Conservation (phyloP, 2,888 invertebrate species). For the Emmelina monodactyla region DNA sequence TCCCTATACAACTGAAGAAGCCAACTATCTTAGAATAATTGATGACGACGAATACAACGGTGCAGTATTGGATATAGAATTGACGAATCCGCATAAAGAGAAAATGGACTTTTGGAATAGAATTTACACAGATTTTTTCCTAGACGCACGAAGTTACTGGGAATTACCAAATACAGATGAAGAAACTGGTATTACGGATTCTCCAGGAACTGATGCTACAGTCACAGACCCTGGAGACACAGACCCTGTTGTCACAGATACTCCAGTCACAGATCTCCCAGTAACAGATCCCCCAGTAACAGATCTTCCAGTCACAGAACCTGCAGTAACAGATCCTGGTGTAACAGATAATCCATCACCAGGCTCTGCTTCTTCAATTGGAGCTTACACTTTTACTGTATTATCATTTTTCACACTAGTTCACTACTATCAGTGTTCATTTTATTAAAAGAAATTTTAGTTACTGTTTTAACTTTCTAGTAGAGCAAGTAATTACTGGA, state of each 20-base stretch:
- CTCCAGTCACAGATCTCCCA: conserved; percentile 12
- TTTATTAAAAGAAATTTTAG: too few relatives aligned
- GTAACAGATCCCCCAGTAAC: conserved; percentile 5
- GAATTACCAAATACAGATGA: conserved; percentile 23
- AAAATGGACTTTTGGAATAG: conserved; percentile 36
- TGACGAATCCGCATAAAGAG: conserved; percentile 28
- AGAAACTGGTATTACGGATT: conserved; percentile 16
- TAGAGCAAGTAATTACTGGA: too few relatives aligned
- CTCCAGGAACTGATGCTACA: conserved; percentile 10
- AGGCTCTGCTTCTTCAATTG: conserved; percentile 37
- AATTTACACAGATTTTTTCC: conserved; percentile 34
- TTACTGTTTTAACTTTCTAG: too few relatives aligned
- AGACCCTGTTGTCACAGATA: background rate
- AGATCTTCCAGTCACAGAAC: conserved; percentile 9
- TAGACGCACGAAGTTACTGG: conserved; percentile 39
- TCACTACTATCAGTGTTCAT: too few relatives aligned
- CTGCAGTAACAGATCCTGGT: conserved; percentile 12
- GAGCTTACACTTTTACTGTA: conserved; percentile 38
- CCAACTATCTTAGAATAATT: conserved; percentile 28
- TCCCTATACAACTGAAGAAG: conserved; percentile 24
- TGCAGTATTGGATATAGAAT: conserved; percentile 24
- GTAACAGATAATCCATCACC: too few relatives aligned
- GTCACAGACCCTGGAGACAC: background rate
- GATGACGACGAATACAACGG: conserved; percentile 24
- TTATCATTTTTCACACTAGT: conserved; percentile 29